Evolutionary conservation across 2,797 vertebrate species (phyloP).

Genomic region (Artibeus jamaicensis): DNA sequence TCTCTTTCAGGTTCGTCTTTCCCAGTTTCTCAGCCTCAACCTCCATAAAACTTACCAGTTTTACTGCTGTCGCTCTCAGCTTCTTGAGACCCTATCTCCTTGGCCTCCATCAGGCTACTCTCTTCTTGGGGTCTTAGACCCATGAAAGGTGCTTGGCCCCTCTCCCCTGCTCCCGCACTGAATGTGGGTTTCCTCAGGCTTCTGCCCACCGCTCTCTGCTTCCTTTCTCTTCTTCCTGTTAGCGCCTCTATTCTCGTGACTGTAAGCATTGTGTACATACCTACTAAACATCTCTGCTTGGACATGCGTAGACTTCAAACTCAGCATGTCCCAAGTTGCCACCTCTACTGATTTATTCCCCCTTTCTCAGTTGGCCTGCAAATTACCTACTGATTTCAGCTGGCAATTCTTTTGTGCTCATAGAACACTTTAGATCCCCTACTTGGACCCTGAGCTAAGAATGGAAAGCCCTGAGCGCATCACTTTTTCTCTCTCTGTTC

Average conservation of each 20-base stretch:
- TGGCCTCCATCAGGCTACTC: not conserved
- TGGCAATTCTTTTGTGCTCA: not conserved
- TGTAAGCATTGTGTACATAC: accelerated
- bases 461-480: not conserved
- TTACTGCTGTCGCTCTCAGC: not conserved
- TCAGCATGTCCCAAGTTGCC: not conserved
- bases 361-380: not conserved
- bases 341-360: not conserved
- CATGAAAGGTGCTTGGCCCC: no score
- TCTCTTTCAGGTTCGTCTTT: not conserved
- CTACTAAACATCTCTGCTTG: not conserved
- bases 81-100: not conserved
- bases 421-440: slow-evolving; percentile 1
- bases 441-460: not conserved
- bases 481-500: not conserved
- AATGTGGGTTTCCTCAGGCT: not conserved
- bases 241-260: not conserved
- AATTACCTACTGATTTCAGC: not conserved
- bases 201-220: not conserved
- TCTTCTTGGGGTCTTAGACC: not conserved
- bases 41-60: not conserved
- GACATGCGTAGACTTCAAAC: not conserved
- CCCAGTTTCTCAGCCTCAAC: not conserved
- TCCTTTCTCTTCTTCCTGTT: not conserved
- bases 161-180: no score